A percentile compares a stretch with the other conserved stretches of the same genome.
These are phyloP conservation scores for Squalus acanthias DNA, from an alignment of 2,797 vertebrate species.

Conservation along the genomic window DNA sequence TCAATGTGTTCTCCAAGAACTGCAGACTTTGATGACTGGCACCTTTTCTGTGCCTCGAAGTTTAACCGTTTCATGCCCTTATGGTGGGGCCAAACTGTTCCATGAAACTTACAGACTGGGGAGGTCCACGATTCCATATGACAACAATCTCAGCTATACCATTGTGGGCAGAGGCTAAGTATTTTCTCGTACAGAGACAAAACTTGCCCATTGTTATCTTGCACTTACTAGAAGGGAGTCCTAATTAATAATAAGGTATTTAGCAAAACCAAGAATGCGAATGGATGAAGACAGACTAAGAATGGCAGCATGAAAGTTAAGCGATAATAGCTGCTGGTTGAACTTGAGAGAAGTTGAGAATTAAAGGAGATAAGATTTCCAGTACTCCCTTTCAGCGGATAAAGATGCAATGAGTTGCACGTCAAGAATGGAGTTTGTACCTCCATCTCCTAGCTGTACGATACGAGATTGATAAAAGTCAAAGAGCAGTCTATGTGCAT, in stretches of 20 bases:
- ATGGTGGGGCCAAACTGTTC: no score
- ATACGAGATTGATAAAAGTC: background rate
- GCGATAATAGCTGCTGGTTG: background rate
- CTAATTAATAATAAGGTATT: background rate
- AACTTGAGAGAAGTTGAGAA: background rate
- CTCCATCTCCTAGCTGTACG: background rate
- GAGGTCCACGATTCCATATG: background rate
- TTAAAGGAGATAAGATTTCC: background rate
- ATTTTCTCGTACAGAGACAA: background rate
- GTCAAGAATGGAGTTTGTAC: background rate
- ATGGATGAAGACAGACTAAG: background rate
- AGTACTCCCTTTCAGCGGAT: background rate
- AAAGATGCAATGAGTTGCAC: background rate
- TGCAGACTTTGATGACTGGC: no score
- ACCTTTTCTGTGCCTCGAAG: no score
- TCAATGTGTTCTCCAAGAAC: no score
- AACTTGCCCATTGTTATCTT: background rate
- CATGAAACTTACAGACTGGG: background rate
- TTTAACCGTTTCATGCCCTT: no score
- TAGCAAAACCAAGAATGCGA: background rate
- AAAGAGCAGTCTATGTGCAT: background rate
- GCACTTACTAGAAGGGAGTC: background rate
- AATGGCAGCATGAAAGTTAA: background rate
- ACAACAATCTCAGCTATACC: background rate
- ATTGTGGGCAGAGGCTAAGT: background rate